Percentiles rank a stretch among this genome's conserved stretches.
Evolutionary conservation across 2,888 invertebrate species (phyloP).

Genomic region (Dicyrtoma fusca): DNA sequence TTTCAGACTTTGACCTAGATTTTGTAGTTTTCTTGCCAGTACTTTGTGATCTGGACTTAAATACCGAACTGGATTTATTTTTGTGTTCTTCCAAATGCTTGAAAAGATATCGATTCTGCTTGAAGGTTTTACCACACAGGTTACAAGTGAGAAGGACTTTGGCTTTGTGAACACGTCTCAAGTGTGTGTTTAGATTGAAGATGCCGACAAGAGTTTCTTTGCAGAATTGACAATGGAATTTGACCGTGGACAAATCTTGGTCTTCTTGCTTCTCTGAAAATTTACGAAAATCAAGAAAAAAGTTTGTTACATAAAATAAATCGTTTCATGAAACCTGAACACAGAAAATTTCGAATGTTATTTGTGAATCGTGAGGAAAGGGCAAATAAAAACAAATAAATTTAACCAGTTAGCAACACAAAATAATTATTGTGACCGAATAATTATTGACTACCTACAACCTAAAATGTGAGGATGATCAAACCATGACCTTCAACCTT

Average conservation of each 20-base stretch:
- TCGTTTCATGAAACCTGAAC: too few species aligned
- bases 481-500: too few species aligned
- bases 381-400: too few species aligned
- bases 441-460: too few species aligned
- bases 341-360: too few species aligned
- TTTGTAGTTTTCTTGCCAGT: background rate
- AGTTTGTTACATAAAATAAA: too few species aligned
- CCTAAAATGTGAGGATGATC: too few species aligned
- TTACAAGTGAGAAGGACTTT: background rate
- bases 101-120: background rate
- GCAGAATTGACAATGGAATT: conserved; percentile 69
- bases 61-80: background rate
- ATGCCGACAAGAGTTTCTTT: background rate
- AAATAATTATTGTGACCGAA: too few species aligned
- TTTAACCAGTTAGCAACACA: too few species aligned
- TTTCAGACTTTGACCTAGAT: background rate
- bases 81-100: background rate
- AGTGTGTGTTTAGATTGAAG: background rate
- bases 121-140: background rate
- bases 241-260: conserved; percentile 84
- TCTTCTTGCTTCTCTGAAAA: conserved; percentile 63
- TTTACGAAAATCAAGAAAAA: too few species aligned
- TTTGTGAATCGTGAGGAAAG: too few species aligned
- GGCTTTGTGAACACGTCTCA: background rate
- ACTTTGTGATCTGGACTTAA: background rate